These are phyloP conservation scores for Nipponia nippon DNA, from an alignment of 2,113 vertebrate species.

Conservation along the genomic window DNA sequence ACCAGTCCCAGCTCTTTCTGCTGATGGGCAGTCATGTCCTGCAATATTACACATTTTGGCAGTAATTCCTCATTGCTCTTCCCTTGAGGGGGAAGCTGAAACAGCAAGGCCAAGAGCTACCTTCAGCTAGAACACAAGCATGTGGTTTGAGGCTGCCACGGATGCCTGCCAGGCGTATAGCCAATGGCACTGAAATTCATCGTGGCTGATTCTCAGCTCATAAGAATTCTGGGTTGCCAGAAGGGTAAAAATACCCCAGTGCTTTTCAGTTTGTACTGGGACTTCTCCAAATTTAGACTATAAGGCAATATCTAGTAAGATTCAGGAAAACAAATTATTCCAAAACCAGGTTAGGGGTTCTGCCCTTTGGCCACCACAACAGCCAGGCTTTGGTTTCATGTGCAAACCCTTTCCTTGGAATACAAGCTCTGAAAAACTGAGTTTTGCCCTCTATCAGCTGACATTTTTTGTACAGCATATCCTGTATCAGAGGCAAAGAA, in stretches of 20 bases:
- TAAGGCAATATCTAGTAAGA: not conserved
- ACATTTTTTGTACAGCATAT: not conserved
- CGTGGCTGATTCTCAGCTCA: not conserved
- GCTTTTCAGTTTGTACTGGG: not conserved
- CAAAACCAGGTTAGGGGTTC: not conserved
- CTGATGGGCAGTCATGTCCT: not conserved
- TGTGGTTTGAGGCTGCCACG: not conserved
- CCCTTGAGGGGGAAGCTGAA: not conserved
- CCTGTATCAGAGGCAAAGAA: not conserved
- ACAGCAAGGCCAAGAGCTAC: slow-evolving; percentile 22
- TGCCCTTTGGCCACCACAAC: not conserved
- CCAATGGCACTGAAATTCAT: not conserved
- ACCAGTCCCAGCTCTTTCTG: not conserved
- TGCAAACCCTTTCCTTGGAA: not conserved
- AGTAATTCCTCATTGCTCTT: slow-evolving; percentile 5
- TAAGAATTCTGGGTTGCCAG: not conserved
- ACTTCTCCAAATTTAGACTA: not conserved
- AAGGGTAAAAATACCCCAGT: not conserved
- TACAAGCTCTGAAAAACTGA: not conserved
- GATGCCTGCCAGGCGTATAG: not conserved
- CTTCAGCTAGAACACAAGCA: not conserved
- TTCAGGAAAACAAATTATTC: not conserved
- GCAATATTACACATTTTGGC: not conserved
- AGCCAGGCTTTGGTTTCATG: not conserved
- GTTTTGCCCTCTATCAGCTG: not conserved